Base-by-base conservation (phyloP, 2,797 vertebrate species). In the Peromyscus nudipes region DNA sequence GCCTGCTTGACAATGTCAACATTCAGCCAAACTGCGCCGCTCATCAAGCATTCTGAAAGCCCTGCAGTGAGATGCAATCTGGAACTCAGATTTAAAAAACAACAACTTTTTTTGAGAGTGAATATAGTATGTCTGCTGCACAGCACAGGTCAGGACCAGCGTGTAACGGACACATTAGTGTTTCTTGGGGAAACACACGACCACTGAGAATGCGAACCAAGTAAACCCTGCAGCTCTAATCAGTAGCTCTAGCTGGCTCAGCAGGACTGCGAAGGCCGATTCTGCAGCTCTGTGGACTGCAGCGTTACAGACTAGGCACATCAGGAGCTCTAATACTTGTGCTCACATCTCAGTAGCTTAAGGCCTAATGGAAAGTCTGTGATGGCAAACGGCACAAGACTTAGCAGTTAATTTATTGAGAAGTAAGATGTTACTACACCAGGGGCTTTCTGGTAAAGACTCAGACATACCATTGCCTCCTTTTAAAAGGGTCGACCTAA, bases 361-460 rank as follows among this genome's bases (percentile, higher is more conserved):
- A 52, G 43, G 73, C 96, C 88, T 76, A 93, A 91, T 37, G 95
- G 79, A 97, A 95, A 89, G 69, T 34, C 8, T 85, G 82, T 93
- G 76, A 87, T 65, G 3, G 75, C 89, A 93, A 96, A 85, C 90
- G 76, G 91, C 65, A 93, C 1, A 85, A 55, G 29, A 82, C 31
- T 49, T 69, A 71, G 11, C 87, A 73, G 25, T 86, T 95, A 85
- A 71, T 75, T 96, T 92, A 91, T 62, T 49, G 34, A 96, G 52
- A 55, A 91, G 43, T 34, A 57, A 71, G 77, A 6, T 92, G 89
- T 25, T 60, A 81, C 43, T 62, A 19, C 5, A 27, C 29, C n/a
- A 19, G 31, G 49, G 25, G 34, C 43, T 79, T 65, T 65, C 75
- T n/a, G 8, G n/a, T 65, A 49, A 49, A 43, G 29, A 88, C 55